Percentiles rank a stretch among this genome's conserved stretches.
phyloP scores from a whole-genome alignment of 2,888 invertebrate species.

The Glyphotaelius pellucidus region DNA sequence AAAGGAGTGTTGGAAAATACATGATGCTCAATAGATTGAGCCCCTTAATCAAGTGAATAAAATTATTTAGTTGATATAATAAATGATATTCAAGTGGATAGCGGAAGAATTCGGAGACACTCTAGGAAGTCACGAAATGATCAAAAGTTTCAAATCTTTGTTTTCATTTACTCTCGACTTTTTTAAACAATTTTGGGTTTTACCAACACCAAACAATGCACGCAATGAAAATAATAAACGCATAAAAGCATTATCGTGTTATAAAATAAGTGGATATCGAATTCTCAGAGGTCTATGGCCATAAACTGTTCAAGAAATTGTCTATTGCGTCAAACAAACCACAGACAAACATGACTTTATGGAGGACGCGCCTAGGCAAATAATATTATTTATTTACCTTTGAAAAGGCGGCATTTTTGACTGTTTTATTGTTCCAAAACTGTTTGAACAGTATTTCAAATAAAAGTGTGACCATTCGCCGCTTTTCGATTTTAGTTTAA shows the following conservation, averaged over 20 bases:
- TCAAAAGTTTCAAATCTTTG: neutral
- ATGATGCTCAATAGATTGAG: too few species aligned
- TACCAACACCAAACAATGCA: neutral
- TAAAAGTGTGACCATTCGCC: constrained; percentile 9
- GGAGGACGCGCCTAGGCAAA: constrained; percentile 58
- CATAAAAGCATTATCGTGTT: constrained; percentile 36
- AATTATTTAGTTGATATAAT: too few species aligned
- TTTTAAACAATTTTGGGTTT: neutral
- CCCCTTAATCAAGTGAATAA: too few species aligned
- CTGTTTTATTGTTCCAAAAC: constrained; percentile 57
- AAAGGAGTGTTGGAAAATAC: too few species aligned
- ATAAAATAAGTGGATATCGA: constrained; percentile 32
- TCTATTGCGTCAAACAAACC: constrained; percentile 52
- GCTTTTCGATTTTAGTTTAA: neutral
- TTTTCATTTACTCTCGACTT: neutral
- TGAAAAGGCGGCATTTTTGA: constrained; percentile 63
- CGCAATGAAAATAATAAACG: neutral
- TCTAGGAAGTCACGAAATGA: neutral
- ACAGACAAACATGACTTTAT: constrained; percentile 47
- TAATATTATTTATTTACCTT: constrained; percentile 59
- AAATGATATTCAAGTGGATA: too few species aligned
- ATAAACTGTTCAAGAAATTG: constrained; percentile 52
- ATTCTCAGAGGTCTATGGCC: constrained; percentile 33
- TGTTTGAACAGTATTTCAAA: constrained; percentile 56
- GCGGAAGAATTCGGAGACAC: neutral